Evolutionary conservation across 2,113 vertebrate genomes (phyloP).

Genomic region (Erinaceus europaeus): DNA sequence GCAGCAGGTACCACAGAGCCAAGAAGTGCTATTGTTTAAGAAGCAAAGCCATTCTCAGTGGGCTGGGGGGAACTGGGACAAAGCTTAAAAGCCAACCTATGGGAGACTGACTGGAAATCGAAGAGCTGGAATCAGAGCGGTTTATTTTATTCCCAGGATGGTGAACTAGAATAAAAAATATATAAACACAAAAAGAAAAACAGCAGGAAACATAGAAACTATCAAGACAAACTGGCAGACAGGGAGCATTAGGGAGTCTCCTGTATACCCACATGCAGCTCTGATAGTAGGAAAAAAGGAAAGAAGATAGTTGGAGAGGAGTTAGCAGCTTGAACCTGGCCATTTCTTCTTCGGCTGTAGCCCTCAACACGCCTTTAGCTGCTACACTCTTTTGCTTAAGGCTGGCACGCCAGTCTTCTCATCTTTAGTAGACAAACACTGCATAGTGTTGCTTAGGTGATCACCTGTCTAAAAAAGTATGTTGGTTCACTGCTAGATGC

Average conservation of each 20-base stretch:
- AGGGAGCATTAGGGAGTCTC: background rate
- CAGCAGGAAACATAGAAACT: conserved; percentile 62
- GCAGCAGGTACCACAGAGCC: conserved; percentile 45
- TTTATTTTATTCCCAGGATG: conserved; percentile 95
- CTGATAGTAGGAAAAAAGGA: background rate
- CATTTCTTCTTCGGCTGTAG: background rate
- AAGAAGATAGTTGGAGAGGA: background rate
- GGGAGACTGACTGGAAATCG: conserved; percentile 91
- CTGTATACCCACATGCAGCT: conserved; percentile 34
- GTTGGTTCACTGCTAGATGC: background rate
- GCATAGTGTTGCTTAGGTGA: background rate
- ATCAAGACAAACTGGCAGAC: conserved; percentile 55
- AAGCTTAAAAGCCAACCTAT: conserved; percentile 86
- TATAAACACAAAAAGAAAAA: conserved; percentile 75
- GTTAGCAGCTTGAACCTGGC: background rate
- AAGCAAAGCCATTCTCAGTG: conserved; percentile 78
- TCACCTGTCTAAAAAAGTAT: background rate
- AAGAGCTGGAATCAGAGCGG: conserved; percentile 94
- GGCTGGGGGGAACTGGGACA: conserved; percentile 32
- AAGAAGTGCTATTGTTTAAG: conserved; percentile 28
- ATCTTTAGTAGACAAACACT: background rate
- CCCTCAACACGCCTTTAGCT: background rate
- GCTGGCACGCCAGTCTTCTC: background rate
- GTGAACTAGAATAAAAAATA: conserved; percentile 90
- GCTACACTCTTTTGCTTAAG: background rate